Evolutionary conservation across 1,140 invertebrate genomes (phyloP).

Genomic region (Caenorhabditis inopinata): DNA sequence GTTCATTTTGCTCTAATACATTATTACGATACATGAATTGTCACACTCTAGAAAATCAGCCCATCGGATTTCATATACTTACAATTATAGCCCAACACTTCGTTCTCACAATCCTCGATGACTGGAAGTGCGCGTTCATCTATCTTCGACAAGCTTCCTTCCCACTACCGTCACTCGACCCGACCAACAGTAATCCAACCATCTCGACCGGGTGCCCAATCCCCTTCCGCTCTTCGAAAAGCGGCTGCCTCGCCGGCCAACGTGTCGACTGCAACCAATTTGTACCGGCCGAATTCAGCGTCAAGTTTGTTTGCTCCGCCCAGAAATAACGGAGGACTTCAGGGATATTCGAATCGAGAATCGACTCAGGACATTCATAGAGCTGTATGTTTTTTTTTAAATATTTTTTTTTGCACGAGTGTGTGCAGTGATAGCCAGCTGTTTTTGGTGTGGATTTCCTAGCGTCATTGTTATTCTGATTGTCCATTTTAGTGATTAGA

Average conservation of each 20-base stretch:
- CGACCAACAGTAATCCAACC: slow-evolving; percentile 45
- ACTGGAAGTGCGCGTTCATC: slow-evolving; percentile 34
- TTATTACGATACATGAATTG: too few relatives aligned
- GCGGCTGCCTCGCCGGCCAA: background rate
- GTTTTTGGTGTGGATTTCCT: too few relatives aligned
- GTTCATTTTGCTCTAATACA: too few relatives aligned
- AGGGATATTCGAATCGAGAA: background rate
- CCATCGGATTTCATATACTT: background rate
- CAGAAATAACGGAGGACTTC: background rate
- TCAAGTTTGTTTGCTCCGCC: slow-evolving; percentile 35
- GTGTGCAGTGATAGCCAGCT: too few relatives aligned
- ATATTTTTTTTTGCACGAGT: too few relatives aligned
- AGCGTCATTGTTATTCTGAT: too few relatives aligned
- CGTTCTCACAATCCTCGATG: slow-evolving; percentile 36
- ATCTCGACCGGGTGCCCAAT: slow-evolving; percentile 3
- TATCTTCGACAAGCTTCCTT: slow-evolving; percentile 46
- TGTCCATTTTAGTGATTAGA: too few relatives aligned
- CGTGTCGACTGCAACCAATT: background rate
- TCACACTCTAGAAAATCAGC: too few relatives aligned
- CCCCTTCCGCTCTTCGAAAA: slow-evolving; percentile 31
- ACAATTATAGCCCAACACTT: slow-evolving; percentile 35
- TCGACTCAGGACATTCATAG: slow-evolving; percentile 20
- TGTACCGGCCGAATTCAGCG: slow-evolving; percentile 29
- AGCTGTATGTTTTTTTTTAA: too few relatives aligned
- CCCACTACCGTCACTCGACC: slow-evolving; percentile 45